Evolutionary conservation across 2,797 vertebrate species (phyloP).

Genomic region (Pseudochirops cupreus): DNA sequence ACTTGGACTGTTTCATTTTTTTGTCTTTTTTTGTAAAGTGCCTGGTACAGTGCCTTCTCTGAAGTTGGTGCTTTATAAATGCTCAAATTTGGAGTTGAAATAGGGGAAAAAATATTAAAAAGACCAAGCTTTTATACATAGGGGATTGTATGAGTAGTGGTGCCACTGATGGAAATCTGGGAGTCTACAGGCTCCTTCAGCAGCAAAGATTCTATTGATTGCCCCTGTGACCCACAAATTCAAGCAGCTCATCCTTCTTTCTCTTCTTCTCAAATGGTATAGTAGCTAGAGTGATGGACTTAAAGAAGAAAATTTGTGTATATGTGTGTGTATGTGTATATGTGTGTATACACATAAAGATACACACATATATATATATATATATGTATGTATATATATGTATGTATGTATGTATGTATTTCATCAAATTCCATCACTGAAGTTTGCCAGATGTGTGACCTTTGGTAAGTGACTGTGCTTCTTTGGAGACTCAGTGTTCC

Average conservation of each 20-base stretch:
- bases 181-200: not conserved
- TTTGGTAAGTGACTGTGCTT: not conserved
- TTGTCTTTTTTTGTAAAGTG: not conserved
- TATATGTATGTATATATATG: rapidly evolving
- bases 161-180: not conserved
- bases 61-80: not conserved
- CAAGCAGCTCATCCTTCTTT: not conserved
- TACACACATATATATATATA: rapidly evolving
- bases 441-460: not conserved
- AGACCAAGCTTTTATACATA: not conserved
- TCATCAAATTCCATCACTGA: not conserved
- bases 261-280: not conserved
- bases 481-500: not conserved
- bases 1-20: not conserved
- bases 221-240: not conserved
- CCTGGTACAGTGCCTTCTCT: not conserved
- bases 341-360: not conserved
- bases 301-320: not conserved
- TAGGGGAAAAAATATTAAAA: not conserved
- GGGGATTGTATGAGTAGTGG: not conserved
- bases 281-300: not conserved
- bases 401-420: not conserved
- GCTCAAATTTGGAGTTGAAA: not conserved
- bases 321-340: not conserved
- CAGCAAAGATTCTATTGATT: not conserved